Evolutionary conservation across 1,140 invertebrate genomes (phyloP).

Genomic region (Leguminivora glycinivorella): DNA sequence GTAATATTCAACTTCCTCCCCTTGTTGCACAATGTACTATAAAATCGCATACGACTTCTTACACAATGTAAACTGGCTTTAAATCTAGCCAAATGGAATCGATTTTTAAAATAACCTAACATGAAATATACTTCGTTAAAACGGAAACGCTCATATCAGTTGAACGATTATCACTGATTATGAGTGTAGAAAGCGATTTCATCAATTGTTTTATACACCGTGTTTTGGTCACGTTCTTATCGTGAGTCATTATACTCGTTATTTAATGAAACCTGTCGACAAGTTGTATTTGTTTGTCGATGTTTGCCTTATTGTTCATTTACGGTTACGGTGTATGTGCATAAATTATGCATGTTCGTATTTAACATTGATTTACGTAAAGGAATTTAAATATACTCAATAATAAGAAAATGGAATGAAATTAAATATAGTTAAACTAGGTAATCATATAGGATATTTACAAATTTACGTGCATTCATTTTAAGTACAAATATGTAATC

Average conservation of each 20-base stretch:
- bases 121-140: too few species aligned
- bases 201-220: background rate
- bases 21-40: too few species aligned
- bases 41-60: too few species aligned
- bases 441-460: background rate
- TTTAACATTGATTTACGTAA: background rate
- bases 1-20: too few species aligned
- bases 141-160: too few species aligned
- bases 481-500: too few species aligned
- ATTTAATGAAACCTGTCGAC: background rate
- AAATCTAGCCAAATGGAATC: too few species aligned
- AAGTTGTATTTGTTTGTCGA: background rate
- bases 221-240: background rate
- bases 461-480: too few species aligned
- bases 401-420: background rate
- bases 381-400: background rate
- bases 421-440: background rate
- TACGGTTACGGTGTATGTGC: background rate
- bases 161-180: background rate
- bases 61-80: too few species aligned
- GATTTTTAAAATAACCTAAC: too few species aligned
- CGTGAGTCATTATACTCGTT: background rate
- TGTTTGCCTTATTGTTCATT: background rate
- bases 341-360: background rate
- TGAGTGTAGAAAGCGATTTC: background rate